Evolutionary conservation across 2,888 invertebrate species (phyloP).

Genomic region (Sinodicranocentrus sp.): DNA sequence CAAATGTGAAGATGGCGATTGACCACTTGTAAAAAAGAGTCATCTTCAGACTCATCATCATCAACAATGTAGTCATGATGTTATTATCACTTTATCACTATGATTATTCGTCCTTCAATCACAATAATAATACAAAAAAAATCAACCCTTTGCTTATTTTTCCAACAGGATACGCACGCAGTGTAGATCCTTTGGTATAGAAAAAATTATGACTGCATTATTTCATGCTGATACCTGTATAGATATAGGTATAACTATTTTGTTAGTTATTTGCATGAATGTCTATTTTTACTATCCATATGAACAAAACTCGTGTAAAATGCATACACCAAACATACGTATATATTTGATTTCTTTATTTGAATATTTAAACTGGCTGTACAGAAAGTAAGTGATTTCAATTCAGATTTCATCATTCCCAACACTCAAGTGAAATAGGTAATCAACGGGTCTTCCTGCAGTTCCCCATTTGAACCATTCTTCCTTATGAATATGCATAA

Average conservation of each 20-base stretch:
- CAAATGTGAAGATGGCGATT: too few species aligned
- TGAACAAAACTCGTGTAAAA: too few species aligned
- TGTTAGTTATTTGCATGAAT: too few species aligned
- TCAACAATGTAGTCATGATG: conserved; percentile 21
- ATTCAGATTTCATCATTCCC: too few species aligned
- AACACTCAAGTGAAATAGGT: too few species aligned
- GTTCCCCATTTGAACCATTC: background rate
- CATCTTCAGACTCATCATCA: background rate
- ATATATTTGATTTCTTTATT: too few species aligned
- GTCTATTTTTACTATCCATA: background rate
- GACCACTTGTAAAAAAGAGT: conserved; percentile 11
- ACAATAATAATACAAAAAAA: conserved; percentile 22
- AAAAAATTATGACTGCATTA: too few species aligned
- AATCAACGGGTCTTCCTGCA: too few species aligned
- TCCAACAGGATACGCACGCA: conserved; percentile 5
- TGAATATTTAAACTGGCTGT: too few species aligned
- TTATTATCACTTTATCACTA: conserved; percentile 26
- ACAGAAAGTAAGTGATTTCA: too few species aligned
- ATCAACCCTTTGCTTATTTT: conserved; percentile 12
- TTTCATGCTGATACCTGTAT: conserved; percentile 24
- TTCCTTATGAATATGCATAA: conserved; percentile 14
- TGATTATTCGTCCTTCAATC: conserved; percentile 25
- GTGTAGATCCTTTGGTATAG: too few species aligned
- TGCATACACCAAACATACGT: too few species aligned
- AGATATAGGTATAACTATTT: conserved; percentile 9